Evolutionary conservation across 2,113 vertebrate species (phyloP).

Genomic region (Phalacrocorax aristotelis): DNA sequence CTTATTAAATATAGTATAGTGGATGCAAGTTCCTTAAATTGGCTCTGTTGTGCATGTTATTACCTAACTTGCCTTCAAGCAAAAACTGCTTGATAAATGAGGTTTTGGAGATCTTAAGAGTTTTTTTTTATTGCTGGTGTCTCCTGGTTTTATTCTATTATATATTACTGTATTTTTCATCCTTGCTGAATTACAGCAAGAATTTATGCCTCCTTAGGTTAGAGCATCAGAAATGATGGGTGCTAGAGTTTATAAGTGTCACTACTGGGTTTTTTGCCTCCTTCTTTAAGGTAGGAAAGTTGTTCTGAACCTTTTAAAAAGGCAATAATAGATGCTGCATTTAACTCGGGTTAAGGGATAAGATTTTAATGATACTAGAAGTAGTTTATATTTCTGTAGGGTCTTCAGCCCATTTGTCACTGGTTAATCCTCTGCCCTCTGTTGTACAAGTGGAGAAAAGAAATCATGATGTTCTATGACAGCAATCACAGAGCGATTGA

Average conservation of each 20-base stretch:
- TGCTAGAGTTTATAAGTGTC: not conserved
- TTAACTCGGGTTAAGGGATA: not conserved
- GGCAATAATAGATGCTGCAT: not conserved
- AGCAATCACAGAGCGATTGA: not conserved
- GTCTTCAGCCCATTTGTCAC: not conserved
- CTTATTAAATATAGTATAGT: not conserved
- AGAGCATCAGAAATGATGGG: not conserved
- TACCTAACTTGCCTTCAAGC: not conserved
- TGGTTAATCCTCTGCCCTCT: not conserved
- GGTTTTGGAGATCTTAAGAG: constrained; percentile 1
- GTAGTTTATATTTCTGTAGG: not conserved
- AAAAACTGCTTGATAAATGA: constrained; percentile 19
- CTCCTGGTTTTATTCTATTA: constrained; percentile 5
- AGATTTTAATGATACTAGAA: not conserved
- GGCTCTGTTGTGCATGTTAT: not conserved
- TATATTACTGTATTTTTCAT: constrained; percentile 5
- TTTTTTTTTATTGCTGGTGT: not conserved
- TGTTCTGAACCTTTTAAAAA: constrained; percentile 1
- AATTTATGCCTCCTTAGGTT: not conserved
- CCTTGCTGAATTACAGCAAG: not conserved
- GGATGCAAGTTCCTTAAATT: not conserved
- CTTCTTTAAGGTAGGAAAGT: not conserved
- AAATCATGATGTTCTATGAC: not conserved
- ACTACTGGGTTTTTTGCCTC: not conserved
- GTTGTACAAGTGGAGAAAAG: not conserved